Evolutionary conservation across 2,888 invertebrate species (phyloP).

Genomic region (Clistopyga incitator): DNA sequence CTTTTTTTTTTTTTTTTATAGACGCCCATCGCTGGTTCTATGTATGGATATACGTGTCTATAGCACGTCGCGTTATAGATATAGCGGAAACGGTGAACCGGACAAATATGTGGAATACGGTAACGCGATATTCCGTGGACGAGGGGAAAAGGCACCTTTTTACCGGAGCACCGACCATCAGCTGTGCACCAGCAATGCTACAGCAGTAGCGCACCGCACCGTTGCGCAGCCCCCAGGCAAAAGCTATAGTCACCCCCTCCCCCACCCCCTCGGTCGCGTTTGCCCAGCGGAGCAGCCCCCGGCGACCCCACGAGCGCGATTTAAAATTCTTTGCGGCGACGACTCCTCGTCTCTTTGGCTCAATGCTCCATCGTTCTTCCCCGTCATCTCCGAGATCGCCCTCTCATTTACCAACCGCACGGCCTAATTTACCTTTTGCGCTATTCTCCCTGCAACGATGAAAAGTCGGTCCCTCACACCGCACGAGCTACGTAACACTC

Average conservation of each 20-base stretch:
- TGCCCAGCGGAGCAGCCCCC: conserved; percentile 54
- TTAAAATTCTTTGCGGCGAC: conserved; percentile 57
- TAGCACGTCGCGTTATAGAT: conserved; percentile 39
- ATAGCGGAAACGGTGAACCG: conserved; percentile 1
- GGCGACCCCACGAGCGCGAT: conserved; percentile 59
- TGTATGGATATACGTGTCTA: neutral
- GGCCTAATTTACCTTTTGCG: conserved; percentile 31
- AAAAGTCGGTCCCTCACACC: neutral
- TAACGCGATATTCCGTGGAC: conserved; percentile 27
- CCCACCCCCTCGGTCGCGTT: conserved; percentile 45
- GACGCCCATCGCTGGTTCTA: conserved; percentile 1
- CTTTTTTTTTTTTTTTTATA: conserved; percentile 20
- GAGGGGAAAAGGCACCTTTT: conserved; percentile 11
- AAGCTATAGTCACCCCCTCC: conserved; percentile 22
- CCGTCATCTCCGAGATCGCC: conserved; percentile 42
- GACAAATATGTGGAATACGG: conserved; percentile 16
- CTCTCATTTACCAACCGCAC: conserved; percentile 41
- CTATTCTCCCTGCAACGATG: neutral
- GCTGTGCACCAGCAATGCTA: conserved; percentile 46
- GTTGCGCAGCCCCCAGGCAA: conserved; percentile 66
- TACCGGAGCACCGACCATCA: conserved; percentile 34
- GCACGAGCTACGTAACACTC: neutral
- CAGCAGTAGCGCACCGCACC: conserved; percentile 64
- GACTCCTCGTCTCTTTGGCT: conserved; percentile 18
- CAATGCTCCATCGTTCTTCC: conserved; percentile 29